Evolutionary conservation across 2,113 vertebrate species (phyloP).

Genomic region (Hirundichthys speculiger): DNA sequence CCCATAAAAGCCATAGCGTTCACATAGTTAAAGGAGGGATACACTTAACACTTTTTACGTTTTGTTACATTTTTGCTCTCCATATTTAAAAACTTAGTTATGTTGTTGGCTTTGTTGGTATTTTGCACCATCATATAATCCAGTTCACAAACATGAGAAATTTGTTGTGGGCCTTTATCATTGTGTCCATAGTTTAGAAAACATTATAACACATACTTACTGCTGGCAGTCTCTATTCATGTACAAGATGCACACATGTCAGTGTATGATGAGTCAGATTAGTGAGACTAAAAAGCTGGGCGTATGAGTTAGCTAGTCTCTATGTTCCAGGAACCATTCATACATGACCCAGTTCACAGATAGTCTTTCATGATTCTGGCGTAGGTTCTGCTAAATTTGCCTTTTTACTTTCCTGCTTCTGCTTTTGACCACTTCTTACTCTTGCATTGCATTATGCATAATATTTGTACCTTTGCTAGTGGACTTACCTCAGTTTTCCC

Average conservation of each 20-base stretch:
- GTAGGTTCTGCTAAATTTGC: conserved; percentile 17
- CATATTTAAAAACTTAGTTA: no score
- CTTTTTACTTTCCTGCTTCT: conserved; percentile 7
- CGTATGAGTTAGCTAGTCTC: conserved; percentile 24
- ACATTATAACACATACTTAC: no score
- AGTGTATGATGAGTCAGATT: conserved; percentile 25
- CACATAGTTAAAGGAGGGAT: no score
- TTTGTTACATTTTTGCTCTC: no score
- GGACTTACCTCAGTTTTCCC: neutral
- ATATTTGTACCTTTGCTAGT: neutral
- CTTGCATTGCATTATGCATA: neutral
- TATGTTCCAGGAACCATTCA: conserved; percentile 2
- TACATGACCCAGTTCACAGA: conserved; percentile 31
- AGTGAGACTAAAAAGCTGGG: conserved; percentile 8
- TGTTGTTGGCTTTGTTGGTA: no score
- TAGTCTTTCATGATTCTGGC: conserved; percentile 14
- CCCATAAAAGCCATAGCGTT: no score
- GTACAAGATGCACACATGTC: conserved; percentile 9
- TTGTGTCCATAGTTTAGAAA: no score
- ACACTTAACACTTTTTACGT: no score
- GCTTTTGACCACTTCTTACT: conserved; percentile 6
- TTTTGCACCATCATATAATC: no score
- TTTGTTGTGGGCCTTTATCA: no score
- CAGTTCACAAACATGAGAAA: no score
- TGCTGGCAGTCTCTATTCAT: neutral